Evolutionary conservation across 2,113 vertebrate species (phyloP), one percentile per base, ranked within the genome.

Genomic region (Prinia subflava): DNA sequence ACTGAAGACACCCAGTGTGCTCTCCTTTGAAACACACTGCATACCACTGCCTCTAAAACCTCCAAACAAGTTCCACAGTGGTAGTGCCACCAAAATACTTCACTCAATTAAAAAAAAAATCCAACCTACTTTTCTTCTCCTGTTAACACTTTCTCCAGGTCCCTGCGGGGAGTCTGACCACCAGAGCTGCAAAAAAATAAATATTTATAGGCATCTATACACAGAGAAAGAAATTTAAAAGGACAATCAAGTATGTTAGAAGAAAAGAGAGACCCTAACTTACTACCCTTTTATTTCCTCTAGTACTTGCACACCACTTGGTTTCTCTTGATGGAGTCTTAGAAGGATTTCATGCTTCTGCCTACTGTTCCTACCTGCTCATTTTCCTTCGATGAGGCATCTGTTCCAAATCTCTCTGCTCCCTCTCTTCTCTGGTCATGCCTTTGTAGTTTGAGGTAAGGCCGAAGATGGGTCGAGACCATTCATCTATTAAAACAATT

Each of bases 381-480:
- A 99, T 68, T 55, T 99, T 98, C 93, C 98, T 98, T 67, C 99
- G 98, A 19, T 99, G 99, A 91, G 99, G 99, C 99, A 99, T 99
- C 97, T 99, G 99, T 87, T 99, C 99, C 87, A 99, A 97, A 75
- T 99, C 99, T 94, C 99, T 98, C 97, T 99, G 99, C 63, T 99
- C 99, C 24, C 99, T 97, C 96, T 99, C 99, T 94, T 99, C 99
- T 84, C 99, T 98, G 22, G 99, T 99, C 99, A 99, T 99, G 46
- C 99, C 99, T 94, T 99, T 99, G 89, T 99, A 99, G 97, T 99
- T 99, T 33, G 99, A 99, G 22, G 99, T 99, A 91, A 99, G 96
- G 63, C 99, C 99, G 52, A 99, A 99, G 96, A 99, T 99, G 17
- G 99, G 99, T 75, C 99, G 97, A 14, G 99, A 99, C 99, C 99